Conservation (phyloP, 2,888 invertebrate genomes). For the Liodrosophila aerea region DNA sequence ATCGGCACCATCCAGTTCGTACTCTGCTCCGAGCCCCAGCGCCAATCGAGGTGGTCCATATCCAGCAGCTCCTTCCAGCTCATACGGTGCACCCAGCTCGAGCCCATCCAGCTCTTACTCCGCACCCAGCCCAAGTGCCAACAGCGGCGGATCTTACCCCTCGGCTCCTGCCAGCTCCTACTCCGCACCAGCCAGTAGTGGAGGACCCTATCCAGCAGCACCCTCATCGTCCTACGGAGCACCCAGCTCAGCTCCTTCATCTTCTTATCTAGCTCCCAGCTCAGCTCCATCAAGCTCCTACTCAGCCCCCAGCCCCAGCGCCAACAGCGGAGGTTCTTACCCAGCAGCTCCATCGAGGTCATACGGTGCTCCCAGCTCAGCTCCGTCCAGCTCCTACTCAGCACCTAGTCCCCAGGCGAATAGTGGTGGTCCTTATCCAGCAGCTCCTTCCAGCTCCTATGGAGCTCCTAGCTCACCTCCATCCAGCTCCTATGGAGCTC, state of each 20-base stretch:
- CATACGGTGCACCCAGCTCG: constrained; percentile 73
- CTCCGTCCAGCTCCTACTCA: constrained; percentile 48
- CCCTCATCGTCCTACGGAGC: constrained; percentile 83
- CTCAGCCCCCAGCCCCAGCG: constrained; percentile 75
- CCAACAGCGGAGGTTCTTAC: constrained; percentile 41
- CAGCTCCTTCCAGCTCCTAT: constrained; percentile 42
- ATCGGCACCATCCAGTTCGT: constrained; percentile 73
- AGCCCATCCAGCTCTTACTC: constrained; percentile 70
- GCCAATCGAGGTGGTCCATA: too few relatives aligned
- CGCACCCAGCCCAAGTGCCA: constrained; percentile 65
- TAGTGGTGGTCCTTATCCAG: constrained; percentile 54
- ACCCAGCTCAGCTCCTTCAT: constrained; percentile 32
- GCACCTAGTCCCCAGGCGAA: constrained; percentile 29
- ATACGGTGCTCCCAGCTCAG: constrained; percentile 78
- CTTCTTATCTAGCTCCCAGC: constrained; percentile 13
- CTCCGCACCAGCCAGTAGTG: constrained; percentile 29
- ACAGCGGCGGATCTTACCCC: constrained; percentile 53
- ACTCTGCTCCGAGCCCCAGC: constrained; percentile 32
- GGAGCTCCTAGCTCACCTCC: constrained; percentile 47
- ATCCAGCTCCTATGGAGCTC: constrained; percentile 39
- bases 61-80: constrained; percentile 39
- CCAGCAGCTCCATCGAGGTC: constrained; percentile 61
- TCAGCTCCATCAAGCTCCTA: constrained; percentile 68
- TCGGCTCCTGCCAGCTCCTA: constrained; percentile 40
- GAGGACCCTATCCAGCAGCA: constrained; percentile 47